Evolutionary conservation across 2,888 invertebrate species (phyloP).

Genomic region (Nezara viridula): DNA sequence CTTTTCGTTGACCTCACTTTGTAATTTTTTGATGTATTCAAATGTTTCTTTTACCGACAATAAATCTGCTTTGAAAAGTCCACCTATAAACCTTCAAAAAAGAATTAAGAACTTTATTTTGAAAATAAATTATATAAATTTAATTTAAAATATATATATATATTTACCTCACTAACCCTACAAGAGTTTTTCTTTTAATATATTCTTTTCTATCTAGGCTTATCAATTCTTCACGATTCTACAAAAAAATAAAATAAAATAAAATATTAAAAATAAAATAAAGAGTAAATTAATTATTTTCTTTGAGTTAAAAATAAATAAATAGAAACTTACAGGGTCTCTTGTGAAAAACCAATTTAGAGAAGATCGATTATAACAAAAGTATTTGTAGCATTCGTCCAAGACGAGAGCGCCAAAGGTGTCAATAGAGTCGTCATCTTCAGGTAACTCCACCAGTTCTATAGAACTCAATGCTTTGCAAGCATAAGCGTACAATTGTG

Average conservation of each 20-base stretch:
- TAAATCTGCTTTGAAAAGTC: slow-evolving; percentile 62
- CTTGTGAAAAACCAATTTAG: slow-evolving; percentile 61
- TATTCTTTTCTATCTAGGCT: slow-evolving; percentile 60
- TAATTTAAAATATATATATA: not conserved
- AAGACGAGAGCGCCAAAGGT: slow-evolving; percentile 60
- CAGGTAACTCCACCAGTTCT: slow-evolving; percentile 59
- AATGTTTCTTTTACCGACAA: slow-evolving; percentile 61
- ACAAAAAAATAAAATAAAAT: slow-evolving; percentile 19
- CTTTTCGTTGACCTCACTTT: slow-evolving; percentile 62
- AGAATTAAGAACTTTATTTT: not conserved
- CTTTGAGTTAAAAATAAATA: too few species aligned
- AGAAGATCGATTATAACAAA: slow-evolving; percentile 61
- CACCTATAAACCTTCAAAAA: slow-evolving; percentile 60
- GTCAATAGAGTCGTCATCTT: slow-evolving; percentile 59
- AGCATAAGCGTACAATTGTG: slow-evolving; percentile 60
- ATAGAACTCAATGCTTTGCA: slow-evolving; percentile 62
- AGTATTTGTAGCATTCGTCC: slow-evolving; percentile 61
- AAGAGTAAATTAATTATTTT: too few species aligned
- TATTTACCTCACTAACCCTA: slow-evolving; percentile 61
- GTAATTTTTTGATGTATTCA: slow-evolving; percentile 61
- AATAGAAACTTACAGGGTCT: slow-evolving; percentile 55
- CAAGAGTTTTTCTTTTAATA: slow-evolving; percentile 60
- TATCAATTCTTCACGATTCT: slow-evolving; percentile 58
- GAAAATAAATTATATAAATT: not conserved
- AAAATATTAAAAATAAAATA: not conserved